These are phyloP conservation scores for Drosophila ananassae DNA, from an alignment of 1,140 invertebrate species.

Conservation along the genomic window DNA sequence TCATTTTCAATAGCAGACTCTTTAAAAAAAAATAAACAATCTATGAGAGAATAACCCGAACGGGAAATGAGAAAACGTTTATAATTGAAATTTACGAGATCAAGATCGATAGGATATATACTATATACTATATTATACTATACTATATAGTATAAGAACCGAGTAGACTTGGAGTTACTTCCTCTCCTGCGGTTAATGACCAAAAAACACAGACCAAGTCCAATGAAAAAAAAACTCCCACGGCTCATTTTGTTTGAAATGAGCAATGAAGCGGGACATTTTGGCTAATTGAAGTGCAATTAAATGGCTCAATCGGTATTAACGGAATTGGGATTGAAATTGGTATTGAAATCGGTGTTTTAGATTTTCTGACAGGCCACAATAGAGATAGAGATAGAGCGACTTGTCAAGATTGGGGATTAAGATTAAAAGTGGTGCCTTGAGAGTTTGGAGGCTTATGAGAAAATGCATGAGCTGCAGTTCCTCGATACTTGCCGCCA, in stretches of 20 bases:
- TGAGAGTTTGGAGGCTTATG: neutral
- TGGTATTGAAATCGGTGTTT: neutral
- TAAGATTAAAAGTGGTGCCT: constrained; percentile 48
- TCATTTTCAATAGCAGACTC: neutral
- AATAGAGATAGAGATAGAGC: neutral
- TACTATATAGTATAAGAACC: neutral
- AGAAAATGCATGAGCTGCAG: constrained; percentile 13
- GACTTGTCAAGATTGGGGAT: constrained; percentile 33
- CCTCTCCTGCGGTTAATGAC: neutral
- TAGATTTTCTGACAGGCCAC: neutral
- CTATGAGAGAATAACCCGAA: neutral
- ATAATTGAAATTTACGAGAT: neutral
- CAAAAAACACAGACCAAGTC: neutral
- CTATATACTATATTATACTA: too few species aligned
- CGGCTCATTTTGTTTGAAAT: constrained; percentile 21
- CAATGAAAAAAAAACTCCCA: constrained; percentile 37
- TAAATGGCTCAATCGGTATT: constrained; percentile 53
- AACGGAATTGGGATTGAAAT: constrained; percentile 18
- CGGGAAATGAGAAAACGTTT: neutral
- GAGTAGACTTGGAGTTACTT: neutral
- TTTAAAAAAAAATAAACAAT: neutral
- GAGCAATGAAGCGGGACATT: constrained; percentile 69
- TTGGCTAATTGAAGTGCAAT: constrained; percentile 73
- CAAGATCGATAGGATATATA: neutral
- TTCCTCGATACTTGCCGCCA: constrained; percentile 71